Base-by-base conservation (phyloP, 64 coral and sea anemone genomes). In the Pachyseris speciosa region DNA sequence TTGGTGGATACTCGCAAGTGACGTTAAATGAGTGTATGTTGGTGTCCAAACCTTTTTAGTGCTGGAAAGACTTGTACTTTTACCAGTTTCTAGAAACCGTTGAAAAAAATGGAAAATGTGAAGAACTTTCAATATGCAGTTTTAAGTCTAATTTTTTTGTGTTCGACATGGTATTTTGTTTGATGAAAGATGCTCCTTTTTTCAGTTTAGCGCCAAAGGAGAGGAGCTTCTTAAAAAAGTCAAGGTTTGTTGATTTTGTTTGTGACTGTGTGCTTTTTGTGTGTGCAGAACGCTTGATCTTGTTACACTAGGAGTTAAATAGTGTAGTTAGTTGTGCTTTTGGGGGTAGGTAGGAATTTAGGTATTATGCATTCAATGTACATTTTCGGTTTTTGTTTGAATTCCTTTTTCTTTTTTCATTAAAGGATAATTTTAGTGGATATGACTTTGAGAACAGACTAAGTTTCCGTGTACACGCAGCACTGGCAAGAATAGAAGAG, bases 401-500 rank as follows among this genome's bases (percentile, higher is more conserved):
- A 7, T 34, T 2, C 38, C 8, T 37, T 59, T 65, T 20, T 48
- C 59, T 12, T 31, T 73, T 30, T 16, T 17, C 1, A 20, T 49
- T 58, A 69, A 50, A 97, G 95, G 95, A 97, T 37, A 76, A 84
- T 55, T 97, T 86, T 67, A 97, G 86, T 67, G 95, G 95, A 24
- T 97, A 97, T 59, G 95, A 97, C 80, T 97, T 97, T 78, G 95
- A 97, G 24, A 97, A 97, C 64, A 78, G 95, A 32, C 91, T 97
- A 0, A 89, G 95, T 45, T 97, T 97, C 77, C 79, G 95, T 63
- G 91, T 97, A 2, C 95, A 97, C 12, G 85, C 95, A 17, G 95
- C 95, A 11, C 91, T 97, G n/a, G 95, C 95, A 41, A 89, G 95
- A 27, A 89, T 97, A 69, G 95, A 89, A 41, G 95, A 97, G 72